Evolutionary conservation across 2,113 vertebrate genomes (phyloP).

Genomic region (Origma solitaria): DNA sequence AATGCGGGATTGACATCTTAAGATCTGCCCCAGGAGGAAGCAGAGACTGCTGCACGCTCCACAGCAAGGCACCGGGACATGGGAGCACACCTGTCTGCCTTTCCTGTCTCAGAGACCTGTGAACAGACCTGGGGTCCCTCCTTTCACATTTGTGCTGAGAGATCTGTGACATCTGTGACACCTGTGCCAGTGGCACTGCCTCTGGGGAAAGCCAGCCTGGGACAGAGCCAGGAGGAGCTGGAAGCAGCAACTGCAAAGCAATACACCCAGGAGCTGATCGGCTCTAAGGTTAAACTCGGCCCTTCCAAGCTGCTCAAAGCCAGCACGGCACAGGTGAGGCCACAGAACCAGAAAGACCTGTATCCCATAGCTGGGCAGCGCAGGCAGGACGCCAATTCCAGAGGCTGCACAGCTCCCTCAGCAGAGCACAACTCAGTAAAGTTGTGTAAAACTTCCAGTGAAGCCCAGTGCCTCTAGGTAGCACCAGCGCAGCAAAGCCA

Average conservation of each 20-base stretch:
- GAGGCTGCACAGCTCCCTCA: not conserved
- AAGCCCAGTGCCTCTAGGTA: accelerated
- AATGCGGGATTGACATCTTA: accelerated
- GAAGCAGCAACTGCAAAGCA: not conserved
- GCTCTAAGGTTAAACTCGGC: not conserved
- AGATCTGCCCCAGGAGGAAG: not conserved
- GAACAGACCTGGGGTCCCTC: not conserved
- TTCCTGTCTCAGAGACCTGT: not conserved
- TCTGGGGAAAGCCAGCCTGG: not conserved
- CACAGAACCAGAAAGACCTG: not conserved
- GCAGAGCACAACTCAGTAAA: not conserved
- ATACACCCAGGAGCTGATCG: not conserved
- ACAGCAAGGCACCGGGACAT: accelerated
- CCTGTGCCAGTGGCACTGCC: not conserved
- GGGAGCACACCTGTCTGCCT: accelerated
- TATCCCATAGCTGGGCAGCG: not conserved
- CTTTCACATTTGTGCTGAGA: not conserved
- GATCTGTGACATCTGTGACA: too few relatives aligned
- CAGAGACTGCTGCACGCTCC: accelerated
- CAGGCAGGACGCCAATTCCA: not conserved
- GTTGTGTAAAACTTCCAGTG: too few relatives aligned
- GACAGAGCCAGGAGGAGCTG: not conserved
- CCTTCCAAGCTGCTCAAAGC: not conserved
- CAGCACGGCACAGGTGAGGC: not conserved
- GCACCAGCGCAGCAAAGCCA: not conserved